Conservation (phyloP, 1,140 invertebrate species). For the Conopomorpha cramerella region DNA sequence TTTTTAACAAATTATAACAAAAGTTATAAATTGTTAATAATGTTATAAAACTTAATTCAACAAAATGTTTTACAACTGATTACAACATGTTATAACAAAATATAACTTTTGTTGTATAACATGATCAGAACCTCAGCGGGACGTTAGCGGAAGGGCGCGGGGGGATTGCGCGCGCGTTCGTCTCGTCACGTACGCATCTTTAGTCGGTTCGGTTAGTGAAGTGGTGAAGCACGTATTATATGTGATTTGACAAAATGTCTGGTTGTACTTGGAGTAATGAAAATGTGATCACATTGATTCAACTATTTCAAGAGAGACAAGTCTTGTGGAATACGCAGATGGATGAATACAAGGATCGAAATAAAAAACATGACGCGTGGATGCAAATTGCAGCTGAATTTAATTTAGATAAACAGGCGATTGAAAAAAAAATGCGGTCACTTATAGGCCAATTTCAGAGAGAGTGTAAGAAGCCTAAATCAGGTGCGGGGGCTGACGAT, state of each 20-base stretch:
- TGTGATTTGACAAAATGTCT: constrained; percentile 8
- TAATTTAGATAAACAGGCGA: constrained; percentile 7
- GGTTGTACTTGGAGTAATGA: constrained; percentile 13
- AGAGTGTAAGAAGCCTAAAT: constrained; percentile 10
- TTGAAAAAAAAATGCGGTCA: constrained; percentile 6
- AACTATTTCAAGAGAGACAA: constrained; percentile 13
- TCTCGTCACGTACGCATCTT: background rate
- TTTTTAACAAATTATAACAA: constrained; percentile 1
- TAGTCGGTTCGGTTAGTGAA: background rate
- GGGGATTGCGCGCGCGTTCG: background rate
- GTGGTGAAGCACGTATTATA: background rate
- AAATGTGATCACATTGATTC: constrained; percentile 14
- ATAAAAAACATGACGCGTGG: constrained; percentile 14
- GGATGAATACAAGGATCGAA: constrained; percentile 12
- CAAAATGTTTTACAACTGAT: too few species aligned
- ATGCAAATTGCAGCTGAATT: constrained; percentile 10
- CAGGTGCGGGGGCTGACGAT: constrained; percentile 13
- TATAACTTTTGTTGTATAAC: background rate
- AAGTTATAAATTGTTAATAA: background rate
- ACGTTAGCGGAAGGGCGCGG: background rate
- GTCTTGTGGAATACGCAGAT: constrained; percentile 11
- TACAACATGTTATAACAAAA: background rate
- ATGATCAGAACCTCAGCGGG: background rate
- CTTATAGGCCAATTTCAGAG: constrained; percentile 4
- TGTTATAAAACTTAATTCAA: background rate